These are phyloP conservation scores for Orius insidiosus DNA, from an alignment of 1,140 invertebrate genomes.

Conservation along the genomic window DNA sequence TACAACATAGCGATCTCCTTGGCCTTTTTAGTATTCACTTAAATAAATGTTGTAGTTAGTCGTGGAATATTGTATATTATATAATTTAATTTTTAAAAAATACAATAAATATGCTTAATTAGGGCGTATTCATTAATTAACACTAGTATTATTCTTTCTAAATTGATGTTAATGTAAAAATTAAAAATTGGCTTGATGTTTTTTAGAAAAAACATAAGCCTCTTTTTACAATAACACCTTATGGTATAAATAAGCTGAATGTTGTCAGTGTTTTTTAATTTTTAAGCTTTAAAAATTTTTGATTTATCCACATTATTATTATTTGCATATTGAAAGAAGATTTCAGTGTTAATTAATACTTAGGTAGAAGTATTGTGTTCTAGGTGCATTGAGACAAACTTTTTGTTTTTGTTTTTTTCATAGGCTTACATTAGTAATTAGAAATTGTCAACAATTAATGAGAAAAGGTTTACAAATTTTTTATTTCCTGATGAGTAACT, in stretches of 20 bases:
- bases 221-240: conserved; percentile 4
- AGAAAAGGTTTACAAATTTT: too few species aligned
- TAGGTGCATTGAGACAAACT: conserved; percentile 13
- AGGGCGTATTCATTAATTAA: conserved; percentile 16
- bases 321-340: conserved; percentile 11
- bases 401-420: too few species aligned
- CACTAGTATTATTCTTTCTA: conserved; percentile 16
- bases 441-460: too few species aligned
- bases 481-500: too few species aligned
- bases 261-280: neutral
- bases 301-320: conserved; percentile 7
- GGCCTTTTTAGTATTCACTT: neutral
- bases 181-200: conserved; percentile 7
- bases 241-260: neutral
- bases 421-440: too few species aligned
- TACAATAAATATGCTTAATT: conserved; percentile 1
- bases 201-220: conserved; percentile 1
- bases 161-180: conserved; percentile 6
- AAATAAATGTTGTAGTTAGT: neutral
- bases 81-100: neutral
- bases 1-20: conserved; percentile 13
- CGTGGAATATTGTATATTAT: neutral
- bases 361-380: conserved; percentile 16
- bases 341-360: conserved; percentile 16
- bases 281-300: neutral